These are phyloP conservation scores for Actinostola sp. DNA, from an alignment of 92 coral and sea anemone genomes.

Conservation along the genomic window DNA sequence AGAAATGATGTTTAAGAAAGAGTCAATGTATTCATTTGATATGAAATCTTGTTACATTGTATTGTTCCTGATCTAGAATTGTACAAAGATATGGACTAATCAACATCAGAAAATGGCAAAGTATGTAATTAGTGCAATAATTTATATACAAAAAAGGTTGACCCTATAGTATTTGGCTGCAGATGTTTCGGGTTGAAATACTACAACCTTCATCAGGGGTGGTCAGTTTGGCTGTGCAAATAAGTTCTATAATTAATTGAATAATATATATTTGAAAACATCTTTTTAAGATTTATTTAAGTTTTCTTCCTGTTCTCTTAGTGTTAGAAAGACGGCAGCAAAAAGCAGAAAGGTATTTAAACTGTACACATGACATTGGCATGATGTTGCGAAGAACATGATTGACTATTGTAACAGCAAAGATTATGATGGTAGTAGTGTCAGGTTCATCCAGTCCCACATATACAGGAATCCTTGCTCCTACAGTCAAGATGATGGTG, in stretches of 20 bases:
- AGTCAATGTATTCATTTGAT: neutral
- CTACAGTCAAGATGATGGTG: too few relatives aligned
- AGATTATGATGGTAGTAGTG: too few relatives aligned
- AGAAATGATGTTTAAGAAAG: too few relatives aligned
- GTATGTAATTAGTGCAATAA: constrained; percentile 34
- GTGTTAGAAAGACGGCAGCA: constrained; percentile 69
- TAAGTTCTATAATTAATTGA: too few relatives aligned
- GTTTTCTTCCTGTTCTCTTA: constrained; percentile 24
- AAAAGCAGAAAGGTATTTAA: constrained; percentile 75
- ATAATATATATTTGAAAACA: too few relatives aligned
- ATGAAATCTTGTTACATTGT: neutral
- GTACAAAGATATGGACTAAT: constrained; percentile 88
- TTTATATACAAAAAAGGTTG: neutral
- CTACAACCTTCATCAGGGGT: too few relatives aligned
- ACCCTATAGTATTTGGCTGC: neutral
- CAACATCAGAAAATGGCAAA: constrained; percentile 83
- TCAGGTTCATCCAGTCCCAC: too few relatives aligned
- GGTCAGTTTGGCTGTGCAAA: too few relatives aligned
- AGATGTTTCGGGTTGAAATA: too few relatives aligned
- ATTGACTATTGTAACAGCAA: too few relatives aligned
- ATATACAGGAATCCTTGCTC: too few relatives aligned
- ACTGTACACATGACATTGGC: neutral
- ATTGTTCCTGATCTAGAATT: constrained; percentile 50
- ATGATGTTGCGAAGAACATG: too few relatives aligned
- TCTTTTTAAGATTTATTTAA: neutral